Base-by-base conservation (phyloP, 2,888 invertebrate genomes). In the Trissolcus japonicus region DNA sequence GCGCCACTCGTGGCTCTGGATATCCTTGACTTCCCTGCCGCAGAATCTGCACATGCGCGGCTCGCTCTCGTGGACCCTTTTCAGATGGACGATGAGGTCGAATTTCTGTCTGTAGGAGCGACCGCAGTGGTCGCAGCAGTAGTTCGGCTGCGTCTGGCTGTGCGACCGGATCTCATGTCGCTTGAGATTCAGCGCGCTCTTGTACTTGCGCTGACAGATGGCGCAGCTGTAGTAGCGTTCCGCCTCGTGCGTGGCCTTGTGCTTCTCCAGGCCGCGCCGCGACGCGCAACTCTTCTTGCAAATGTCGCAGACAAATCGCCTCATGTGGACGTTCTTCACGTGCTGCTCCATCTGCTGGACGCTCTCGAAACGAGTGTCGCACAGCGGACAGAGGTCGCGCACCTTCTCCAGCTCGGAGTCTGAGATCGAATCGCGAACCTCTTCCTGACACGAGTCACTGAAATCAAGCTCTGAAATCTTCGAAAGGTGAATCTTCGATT, bases 1-100 rank as follows among this genome's bases (percentile, higher is more conserved):
- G 11, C 80, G 79, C 84, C 84, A 84, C 66, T 86, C 86, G 75
- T 86, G 86, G 0, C 79, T 67, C 13, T 82, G 82, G 21, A 86
- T 79, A 54, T 85, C 81, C 21, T 79, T 83, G 16, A 83, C 82
- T 3, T 72, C 67, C 6, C 85, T 84, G 17, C 84, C 85, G 61
- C 86, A 86, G 48, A 81, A 85, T 0, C 83, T 76, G 40, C 86
- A 86, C 19, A 85, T 80, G 40, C 81, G 81, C 6, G 80, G 6
- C 13, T 81, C 71, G 6, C 62, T 76, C 0, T 41, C 25, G 62
- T 84, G 83, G 0, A 71, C 76, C 13, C 74, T 66, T 25, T 81
- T 82, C 16, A 85, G 54, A 50, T 85, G 83, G 11, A 80, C 76
- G 1, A 77, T 79, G 21, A 85, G 48, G 16, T 85, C 82, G 13